A percentile compares a stretch with the other conserved stretches of the same genome.
Evolutionary conservation across 2,113 vertebrate species (phyloP).

Genomic region (Spea multiplicata): DNA sequence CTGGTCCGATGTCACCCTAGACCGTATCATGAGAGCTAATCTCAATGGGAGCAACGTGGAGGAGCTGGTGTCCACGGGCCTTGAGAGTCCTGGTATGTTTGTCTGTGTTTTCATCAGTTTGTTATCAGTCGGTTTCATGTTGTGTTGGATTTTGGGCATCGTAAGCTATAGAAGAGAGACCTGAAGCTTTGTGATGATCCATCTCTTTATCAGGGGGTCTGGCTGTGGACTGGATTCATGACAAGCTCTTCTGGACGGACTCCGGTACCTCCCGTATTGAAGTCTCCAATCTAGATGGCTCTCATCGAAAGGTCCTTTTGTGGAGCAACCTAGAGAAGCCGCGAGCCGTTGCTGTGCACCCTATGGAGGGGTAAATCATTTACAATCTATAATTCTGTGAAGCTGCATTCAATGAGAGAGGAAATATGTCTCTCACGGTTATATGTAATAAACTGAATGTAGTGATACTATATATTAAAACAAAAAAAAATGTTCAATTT

Average conservation of each 20-base stretch:
- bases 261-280: constrained; percentile 96
- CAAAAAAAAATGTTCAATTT: too few species aligned
- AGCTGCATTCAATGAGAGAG: too few species aligned
- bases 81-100: constrained; percentile 91
- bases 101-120: too few species aligned
- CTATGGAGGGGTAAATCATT: constrained; percentile 86
- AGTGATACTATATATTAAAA: too few species aligned
- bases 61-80: constrained; percentile 93
- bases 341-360: constrained; percentile 91
- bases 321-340: constrained; percentile 98
- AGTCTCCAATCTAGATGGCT: constrained; percentile 92
- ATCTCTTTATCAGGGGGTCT: constrained; percentile 76
- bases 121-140: too few species aligned
- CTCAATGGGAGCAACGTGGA: constrained; percentile 95
- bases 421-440: too few species aligned
- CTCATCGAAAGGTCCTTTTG: constrained; percentile 90
- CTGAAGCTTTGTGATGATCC: neutral
- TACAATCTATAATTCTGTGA: neutral
- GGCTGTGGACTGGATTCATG: constrained; percentile 96
- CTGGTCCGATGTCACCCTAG: constrained; percentile 97
- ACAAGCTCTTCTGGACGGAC: constrained; percentile 97
- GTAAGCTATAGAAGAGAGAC: too few species aligned
- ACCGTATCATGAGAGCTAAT: constrained; percentile 97
- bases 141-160: too few species aligned
- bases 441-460: too few species aligned